phyloP scores from a whole-genome alignment of 2,113 vertebrate genomes.

The Hirundichthys speculiger region DNA sequence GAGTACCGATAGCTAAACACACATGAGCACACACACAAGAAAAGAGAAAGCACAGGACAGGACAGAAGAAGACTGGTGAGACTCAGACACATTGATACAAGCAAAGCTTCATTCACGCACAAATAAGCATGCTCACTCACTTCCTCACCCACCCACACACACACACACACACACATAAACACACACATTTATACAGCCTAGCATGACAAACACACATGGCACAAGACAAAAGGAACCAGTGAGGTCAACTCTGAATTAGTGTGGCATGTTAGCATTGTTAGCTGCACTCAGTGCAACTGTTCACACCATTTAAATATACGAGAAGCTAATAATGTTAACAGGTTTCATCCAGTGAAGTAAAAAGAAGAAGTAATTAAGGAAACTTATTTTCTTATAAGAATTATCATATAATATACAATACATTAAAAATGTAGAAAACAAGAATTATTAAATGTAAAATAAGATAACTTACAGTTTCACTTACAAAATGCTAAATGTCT shows the following conservation, averaged over 20 bases:
- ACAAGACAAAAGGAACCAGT: slow-evolving; percentile 76
- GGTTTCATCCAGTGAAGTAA: slow-evolving; percentile 2
- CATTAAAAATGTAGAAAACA: neutral
- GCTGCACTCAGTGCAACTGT: slow-evolving; percentile 7
- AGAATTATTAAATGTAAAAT: too few relatives aligned
- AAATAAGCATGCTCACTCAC: slow-evolving; percentile 14
- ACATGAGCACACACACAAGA: slow-evolving; percentile 45
- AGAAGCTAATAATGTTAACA: slow-evolving; percentile 22
- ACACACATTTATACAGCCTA: slow-evolving; percentile 68
- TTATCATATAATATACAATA: neutral
- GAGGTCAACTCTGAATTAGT: slow-evolving; percentile 58
- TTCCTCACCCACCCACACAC: neutral
- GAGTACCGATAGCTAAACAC: slow-evolving; percentile 92
- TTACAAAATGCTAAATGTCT: too few relatives aligned
- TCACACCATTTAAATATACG: too few relatives aligned
- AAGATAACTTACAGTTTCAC: too few relatives aligned
- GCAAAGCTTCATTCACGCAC: slow-evolving; percentile 65
- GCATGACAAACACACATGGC: slow-evolving; percentile 77
- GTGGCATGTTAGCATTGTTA: slow-evolving; percentile 41
- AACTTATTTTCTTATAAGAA: neutral
- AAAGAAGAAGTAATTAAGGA: neutral
- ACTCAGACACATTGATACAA: slow-evolving; percentile 78
- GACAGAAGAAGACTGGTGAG: slow-evolving; percentile 78
- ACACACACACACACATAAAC: slow-evolving; percentile 46
- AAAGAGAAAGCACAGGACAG: slow-evolving; percentile 74